Evolutionary conservation across 2,113 vertebrate species (phyloP).

Genomic region (Peromyscus californicus): DNA sequence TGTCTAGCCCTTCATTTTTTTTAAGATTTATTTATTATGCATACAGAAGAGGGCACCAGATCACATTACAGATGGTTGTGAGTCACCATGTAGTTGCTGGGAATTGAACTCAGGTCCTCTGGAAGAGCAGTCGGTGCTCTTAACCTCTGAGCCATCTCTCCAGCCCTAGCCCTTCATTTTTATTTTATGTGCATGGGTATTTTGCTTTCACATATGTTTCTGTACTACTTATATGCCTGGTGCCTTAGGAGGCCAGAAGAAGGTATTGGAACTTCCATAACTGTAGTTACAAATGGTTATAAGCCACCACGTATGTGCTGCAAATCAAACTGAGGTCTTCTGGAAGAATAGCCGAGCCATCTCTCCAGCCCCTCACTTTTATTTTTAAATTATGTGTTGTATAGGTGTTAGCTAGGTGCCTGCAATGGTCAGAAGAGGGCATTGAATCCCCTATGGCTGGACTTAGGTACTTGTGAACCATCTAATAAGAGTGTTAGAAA

Average conservation of each 20-base stretch:
- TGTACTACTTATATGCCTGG: not conserved
- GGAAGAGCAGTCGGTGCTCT: no score
- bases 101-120: no score
- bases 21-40: no score
- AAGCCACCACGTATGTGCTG: not conserved
- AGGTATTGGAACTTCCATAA: not conserved
- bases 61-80: no score
- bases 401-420: not conserved
- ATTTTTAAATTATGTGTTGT: not conserved
- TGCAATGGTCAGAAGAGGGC: not conserved
- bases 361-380: not conserved
- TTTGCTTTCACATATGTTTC: not conserved
- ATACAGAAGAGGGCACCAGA: no score
- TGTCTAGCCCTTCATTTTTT: not conserved
- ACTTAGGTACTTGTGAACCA: not conserved
- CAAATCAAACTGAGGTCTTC: not conserved
- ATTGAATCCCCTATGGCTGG: not conserved
- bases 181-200: not conserved
- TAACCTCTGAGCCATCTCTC: no score
- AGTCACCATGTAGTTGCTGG: no score
- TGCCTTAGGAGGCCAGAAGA: not conserved
- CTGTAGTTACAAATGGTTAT: not conserved
- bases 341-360: not conserved
- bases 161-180: no score
- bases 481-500: not conserved